Conservation (phyloP, 2,797 vertebrate species). For the Anas bahamensis region DNA sequence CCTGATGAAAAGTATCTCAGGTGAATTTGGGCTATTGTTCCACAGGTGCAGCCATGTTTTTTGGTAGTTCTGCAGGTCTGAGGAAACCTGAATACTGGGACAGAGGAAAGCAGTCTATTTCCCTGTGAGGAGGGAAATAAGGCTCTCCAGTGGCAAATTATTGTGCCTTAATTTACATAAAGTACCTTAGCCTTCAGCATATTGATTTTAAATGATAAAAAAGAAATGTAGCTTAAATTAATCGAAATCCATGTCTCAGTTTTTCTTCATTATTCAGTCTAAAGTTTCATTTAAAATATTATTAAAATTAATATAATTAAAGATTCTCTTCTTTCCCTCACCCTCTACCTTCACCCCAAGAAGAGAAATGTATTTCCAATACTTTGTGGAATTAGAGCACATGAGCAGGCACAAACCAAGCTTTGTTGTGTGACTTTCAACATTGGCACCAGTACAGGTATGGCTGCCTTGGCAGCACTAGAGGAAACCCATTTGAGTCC, state of each 20-base stretch:
- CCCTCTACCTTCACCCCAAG: neutral
- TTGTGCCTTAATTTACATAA: neutral
- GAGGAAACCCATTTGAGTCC: conserved; percentile 56
- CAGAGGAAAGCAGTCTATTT: neutral
- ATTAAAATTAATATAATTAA: neutral
- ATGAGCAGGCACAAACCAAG: neutral
- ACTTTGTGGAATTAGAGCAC: neutral
- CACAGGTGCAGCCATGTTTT: neutral
- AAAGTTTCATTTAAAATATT: neutral
- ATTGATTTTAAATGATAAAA: neutral
- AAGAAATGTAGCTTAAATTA: neutral
- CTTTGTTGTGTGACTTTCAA: conserved; percentile 37
- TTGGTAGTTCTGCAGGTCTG: neutral
- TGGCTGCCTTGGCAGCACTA: conserved; percentile 56
- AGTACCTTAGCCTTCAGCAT: neutral
- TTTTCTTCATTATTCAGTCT: neutral
- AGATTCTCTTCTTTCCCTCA: neutral
- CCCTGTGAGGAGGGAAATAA: neutral
- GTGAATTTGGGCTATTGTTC: neutral
- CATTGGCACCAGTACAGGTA: neutral
- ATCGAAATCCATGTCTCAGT: neutral
- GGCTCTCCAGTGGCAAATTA: neutral
- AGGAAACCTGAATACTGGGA: neutral
- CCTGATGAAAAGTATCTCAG: neutral
- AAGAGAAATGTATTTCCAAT: neutral